Evolutionary conservation across 2,888 invertebrate genomes (phyloP).

Genomic region (Dasypolia templi): DNA sequence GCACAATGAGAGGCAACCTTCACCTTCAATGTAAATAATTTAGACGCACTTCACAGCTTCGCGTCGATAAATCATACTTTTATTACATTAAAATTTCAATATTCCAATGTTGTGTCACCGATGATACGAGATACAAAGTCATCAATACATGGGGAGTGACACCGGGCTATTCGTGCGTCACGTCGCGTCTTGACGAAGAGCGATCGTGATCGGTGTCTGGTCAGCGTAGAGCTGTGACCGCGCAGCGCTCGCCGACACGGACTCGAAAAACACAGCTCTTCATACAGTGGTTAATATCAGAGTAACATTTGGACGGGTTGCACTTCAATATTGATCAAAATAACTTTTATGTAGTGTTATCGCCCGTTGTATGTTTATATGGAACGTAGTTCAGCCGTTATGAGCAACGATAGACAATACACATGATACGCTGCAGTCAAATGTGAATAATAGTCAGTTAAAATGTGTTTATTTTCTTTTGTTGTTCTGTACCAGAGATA

Average conservation of each 20-base stretch:
- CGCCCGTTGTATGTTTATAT: constrained; percentile 7
- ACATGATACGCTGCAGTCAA: constrained; percentile 5
- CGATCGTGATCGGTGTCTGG: constrained; percentile 40
- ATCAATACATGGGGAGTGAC: constrained; percentile 54
- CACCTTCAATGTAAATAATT: constrained; percentile 51
- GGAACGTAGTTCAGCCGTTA: constrained; percentile 10
- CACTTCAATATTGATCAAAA: constrained; percentile 55
- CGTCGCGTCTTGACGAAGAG: constrained; percentile 55
- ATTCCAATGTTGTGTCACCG: constrained; percentile 44
- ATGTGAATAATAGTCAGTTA: constrained; percentile 6
- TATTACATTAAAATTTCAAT: constrained; percentile 61
- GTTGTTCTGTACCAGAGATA: constrained; percentile 18
- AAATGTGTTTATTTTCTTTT: constrained; percentile 14
- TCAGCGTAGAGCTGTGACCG: constrained; percentile 7
- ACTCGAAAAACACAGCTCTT: constrained; percentile 24
- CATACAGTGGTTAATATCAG: constrained; percentile 33
- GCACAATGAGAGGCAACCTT: constrained; percentile 43
- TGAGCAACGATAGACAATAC: constrained; percentile 1
- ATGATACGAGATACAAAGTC: constrained; percentile 53
- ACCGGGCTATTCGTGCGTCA: constrained; percentile 54
- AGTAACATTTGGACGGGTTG: constrained; percentile 43
- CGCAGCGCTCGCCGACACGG: neutral
- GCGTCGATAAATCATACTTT: constrained; percentile 61
- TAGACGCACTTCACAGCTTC: constrained; percentile 37
- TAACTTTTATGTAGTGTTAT: constrained; percentile 42